A percentile compares a stretch with the other conserved stretches of the same genome.
These are phyloP conservation scores for Pachypanchax playfairii DNA, from an alignment of 2,113 vertebrate genomes.

Conservation along the genomic window DNA sequence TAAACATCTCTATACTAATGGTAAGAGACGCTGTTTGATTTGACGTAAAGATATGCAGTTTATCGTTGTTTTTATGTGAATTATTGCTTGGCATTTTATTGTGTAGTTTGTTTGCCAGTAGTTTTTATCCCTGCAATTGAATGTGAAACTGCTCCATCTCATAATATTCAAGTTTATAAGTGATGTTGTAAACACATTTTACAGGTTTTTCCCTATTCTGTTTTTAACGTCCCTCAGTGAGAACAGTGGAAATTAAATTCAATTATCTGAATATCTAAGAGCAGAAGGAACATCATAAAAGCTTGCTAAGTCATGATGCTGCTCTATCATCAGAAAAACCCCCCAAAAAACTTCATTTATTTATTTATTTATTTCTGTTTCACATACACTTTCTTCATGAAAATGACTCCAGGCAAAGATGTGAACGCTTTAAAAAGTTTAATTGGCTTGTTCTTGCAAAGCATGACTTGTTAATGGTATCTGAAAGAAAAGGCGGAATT, in stretches of 20 bases:
- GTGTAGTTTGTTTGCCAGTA: constrained; percentile 6
- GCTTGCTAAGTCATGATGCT: neutral
- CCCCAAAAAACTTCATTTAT: constrained; percentile 11
- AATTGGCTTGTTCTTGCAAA: constrained; percentile 13
- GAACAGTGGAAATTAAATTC: constrained; percentile 27
- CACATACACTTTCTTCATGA: constrained; percentile 16
- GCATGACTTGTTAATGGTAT: constrained; percentile 14
- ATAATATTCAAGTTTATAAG: constrained; percentile 29
- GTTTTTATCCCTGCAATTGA: constrained; percentile 31
- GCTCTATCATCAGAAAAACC: constrained; percentile 21
- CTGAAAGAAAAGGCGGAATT: constrained; percentile 14
- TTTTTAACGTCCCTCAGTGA: too few relatives aligned
- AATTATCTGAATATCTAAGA: constrained; percentile 32
- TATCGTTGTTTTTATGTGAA: too few relatives aligned
- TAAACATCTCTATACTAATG: neutral
- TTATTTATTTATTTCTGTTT: constrained; percentile 35
- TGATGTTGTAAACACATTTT: constrained; percentile 41
- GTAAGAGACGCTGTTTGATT: neutral
- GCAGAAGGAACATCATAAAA: constrained; percentile 24
- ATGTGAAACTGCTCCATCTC: constrained; percentile 14
- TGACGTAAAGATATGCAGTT: constrained; percentile 4
- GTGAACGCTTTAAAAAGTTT: constrained; percentile 23
- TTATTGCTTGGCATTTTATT: neutral
- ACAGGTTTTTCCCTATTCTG: constrained; percentile 25
- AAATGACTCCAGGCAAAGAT: constrained; percentile 17